Evolutionary conservation across 2,113 vertebrate species (phyloP).

Genomic region (Rhodinocichla rosea): DNA sequence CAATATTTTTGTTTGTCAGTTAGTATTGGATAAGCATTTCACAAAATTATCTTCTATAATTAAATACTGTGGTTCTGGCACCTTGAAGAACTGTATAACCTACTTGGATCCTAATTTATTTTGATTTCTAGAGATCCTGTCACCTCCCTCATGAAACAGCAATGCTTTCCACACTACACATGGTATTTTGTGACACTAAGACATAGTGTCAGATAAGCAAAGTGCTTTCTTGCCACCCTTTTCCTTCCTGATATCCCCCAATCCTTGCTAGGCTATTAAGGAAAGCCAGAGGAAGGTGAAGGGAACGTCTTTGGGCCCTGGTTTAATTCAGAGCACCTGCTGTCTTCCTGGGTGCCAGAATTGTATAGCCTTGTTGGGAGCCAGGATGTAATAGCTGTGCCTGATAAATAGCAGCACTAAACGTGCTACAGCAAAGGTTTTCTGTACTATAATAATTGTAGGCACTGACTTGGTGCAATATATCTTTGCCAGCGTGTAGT

Average conservation of each 20-base stretch:
- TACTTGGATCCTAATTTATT: background rate
- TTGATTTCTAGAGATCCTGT: background rate
- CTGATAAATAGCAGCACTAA: constrained; percentile 70
- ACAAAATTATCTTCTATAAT: background rate
- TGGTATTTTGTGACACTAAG: background rate
- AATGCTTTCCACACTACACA: background rate
- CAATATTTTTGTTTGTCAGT: background rate
- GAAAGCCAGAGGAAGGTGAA: background rate
- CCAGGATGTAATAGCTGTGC: constrained; percentile 60
- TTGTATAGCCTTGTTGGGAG: constrained; percentile 51
- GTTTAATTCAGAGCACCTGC: constrained; percentile 55
- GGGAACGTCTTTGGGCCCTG: background rate
- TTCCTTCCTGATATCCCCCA: background rate
- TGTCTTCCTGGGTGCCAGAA: constrained; percentile 60
- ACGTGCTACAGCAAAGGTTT: constrained; percentile 68
- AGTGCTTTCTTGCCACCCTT: background rate
- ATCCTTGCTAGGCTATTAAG: background rate
- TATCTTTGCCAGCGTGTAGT: constrained; percentile 44
- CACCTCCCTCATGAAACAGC: background rate
- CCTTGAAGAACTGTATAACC: background rate
- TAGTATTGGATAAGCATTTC: background rate
- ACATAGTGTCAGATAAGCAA: background rate
- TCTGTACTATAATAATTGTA: constrained; percentile 69
- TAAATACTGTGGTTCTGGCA: background rate
- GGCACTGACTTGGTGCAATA: constrained; percentile 61